Evolutionary conservation across 2,113 vertebrate genomes (phyloP).

Genomic region (Nothoprocta pentlandii): DNA sequence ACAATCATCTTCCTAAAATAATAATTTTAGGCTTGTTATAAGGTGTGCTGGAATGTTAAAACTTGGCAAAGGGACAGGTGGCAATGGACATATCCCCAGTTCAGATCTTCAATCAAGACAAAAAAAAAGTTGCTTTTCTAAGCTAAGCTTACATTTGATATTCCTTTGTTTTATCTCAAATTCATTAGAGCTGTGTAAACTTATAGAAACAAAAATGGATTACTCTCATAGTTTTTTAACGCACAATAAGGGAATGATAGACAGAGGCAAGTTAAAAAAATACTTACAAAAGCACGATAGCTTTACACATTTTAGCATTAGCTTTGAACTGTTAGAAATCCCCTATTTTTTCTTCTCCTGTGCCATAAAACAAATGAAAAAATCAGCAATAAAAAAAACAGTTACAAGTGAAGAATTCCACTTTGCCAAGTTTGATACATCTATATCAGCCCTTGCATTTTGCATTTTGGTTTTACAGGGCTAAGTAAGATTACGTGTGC

Average conservation of each 20-base stretch:
- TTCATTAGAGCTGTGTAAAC: background rate
- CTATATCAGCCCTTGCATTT: background rate
- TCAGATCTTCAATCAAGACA: slow-evolving; percentile 2
- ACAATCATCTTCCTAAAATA: slow-evolving; percentile 15
- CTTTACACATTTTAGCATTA: background rate
- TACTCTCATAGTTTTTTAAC: background rate
- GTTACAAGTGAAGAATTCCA: background rate
- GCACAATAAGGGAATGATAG: background rate
- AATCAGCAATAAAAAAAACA: background rate
- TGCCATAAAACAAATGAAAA: background rate
- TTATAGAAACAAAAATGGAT: background rate
- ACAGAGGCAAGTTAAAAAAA: background rate
- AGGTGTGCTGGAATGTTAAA: slow-evolving; percentile 37
- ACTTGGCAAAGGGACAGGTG: slow-evolving; percentile 4
- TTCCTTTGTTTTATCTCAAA: background rate
- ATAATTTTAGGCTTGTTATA: slow-evolving; percentile 46
- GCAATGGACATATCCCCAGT: background rate
- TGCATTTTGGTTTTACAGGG: background rate
- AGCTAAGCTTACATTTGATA: background rate
- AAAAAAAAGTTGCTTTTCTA: background rate
- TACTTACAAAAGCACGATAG: background rate
- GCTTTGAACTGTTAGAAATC: background rate
- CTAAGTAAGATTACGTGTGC: background rate
- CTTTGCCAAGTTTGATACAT: background rate
- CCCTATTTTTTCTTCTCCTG: background rate